phyloP scores from a whole-genome alignment of 2,888 invertebrate genomes.

The Lithosia quadra region DNA sequence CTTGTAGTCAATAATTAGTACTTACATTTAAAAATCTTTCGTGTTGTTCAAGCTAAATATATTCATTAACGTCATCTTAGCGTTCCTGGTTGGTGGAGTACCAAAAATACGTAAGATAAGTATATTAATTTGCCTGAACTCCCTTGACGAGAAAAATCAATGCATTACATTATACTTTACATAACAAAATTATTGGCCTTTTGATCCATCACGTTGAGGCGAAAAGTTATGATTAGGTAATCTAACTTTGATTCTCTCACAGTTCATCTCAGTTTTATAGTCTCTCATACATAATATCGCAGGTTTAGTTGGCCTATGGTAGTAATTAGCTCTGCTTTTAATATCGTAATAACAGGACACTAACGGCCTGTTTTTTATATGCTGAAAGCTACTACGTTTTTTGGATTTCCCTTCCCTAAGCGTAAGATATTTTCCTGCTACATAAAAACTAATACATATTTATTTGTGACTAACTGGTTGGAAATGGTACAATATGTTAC shows the following conservation, averaged over 20 bases:
- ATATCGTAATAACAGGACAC: neutral
- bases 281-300: neutral
- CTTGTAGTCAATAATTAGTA: no score
- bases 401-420: neutral
- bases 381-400: neutral
- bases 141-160: neutral
- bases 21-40: no score
- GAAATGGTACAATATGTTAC: no score
- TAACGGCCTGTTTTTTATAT: neutral
- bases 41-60: no score
- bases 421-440: neutral
- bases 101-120: neutral
- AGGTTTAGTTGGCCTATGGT: neutral
- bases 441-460: neutral
- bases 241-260: slow-evolving; percentile 14
- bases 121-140: neutral
- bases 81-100: no score
- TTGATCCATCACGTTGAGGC: neutral
- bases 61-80: no score
- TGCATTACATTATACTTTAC: neutral
- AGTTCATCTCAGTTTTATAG: slow-evolving; percentile 11
- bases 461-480: no score
- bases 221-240: slow-evolving; percentile 18
- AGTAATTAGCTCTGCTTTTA: neutral
- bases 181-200: neutral